Evolutionary conservation across 2,888 invertebrate genomes (phyloP).

Genomic region (Acanthosepion esculentum): DNA sequence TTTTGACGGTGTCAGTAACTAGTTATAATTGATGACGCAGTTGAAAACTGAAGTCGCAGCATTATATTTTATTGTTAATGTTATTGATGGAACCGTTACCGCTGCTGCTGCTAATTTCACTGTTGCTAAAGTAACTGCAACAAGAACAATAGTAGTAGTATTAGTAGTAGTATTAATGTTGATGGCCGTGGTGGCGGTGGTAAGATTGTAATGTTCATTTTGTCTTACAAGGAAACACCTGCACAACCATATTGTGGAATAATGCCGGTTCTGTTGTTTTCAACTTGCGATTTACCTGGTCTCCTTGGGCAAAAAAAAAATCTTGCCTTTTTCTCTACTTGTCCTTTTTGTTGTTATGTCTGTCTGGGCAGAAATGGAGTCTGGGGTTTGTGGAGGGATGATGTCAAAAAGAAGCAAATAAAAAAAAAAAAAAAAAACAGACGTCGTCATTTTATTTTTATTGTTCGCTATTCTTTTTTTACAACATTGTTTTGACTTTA

Average conservation of each 20-base stretch:
- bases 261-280: conserved; percentile 7
- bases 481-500: not conserved
- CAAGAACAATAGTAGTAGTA: not conserved
- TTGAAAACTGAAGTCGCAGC: too few relatives aligned
- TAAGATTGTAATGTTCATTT: not conserved
- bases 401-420: not conserved
- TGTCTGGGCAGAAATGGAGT: not conserved
- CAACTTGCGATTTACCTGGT: not conserved
- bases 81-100: not conserved
- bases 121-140: not conserved
- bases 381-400: not conserved
- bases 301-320: not conserved
- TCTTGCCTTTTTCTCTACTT: not conserved
- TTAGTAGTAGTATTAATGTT: not conserved
- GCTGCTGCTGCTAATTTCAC: not conserved
- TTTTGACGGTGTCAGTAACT: too few relatives aligned
- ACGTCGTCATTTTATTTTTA: not conserved
- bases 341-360: conserved; percentile 7
- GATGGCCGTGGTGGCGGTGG: not conserved
- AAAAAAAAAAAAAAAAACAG: not conserved
- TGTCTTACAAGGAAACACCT: conserved; percentile 21
- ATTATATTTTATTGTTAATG: not conserved
- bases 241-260: not conserved
- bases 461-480: not conserved
- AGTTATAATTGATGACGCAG: too few relatives aligned